Base-by-base conservation (phyloP, 1,140 invertebrate genomes). In the Plodia interpunctella region DNA sequence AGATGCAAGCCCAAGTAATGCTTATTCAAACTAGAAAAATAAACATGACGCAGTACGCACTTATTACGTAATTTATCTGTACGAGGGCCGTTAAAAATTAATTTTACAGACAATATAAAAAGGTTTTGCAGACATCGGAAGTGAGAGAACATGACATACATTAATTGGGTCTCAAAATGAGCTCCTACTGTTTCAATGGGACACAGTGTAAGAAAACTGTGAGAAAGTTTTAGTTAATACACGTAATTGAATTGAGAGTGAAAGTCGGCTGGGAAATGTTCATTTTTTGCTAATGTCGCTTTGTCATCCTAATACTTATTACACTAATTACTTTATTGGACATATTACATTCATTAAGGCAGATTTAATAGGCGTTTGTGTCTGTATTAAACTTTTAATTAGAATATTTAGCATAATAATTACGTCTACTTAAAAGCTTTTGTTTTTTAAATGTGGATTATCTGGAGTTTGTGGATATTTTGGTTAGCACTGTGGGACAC, bases 161-260 rank as follows among this genome's bases (percentile, higher is more conserved):
- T 44, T 44, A 44, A 44, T 44, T 15, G 15, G 15, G 38, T 44
- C 38, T 44, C 5, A 10, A n/a, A 44, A 44, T 44, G 13, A 44
- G 38, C 38, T 15, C 38, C 38, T 44, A 44, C 38, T 44, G 38
- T 44, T 44, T 44, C 38, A 44, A 44, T 44, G 38, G 15, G 13
- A 44, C 19, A 25, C 51, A 2, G 21, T 9, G n/a, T 25, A 19
- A 55, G 65, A 70, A 71, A 62, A 74, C 63, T 72, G 66, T 76
- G 79, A 66, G 80, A 83, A 77, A 79, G 72, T 74, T 66, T 57
- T 63, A 65, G 30, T 55, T 72, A 66, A 69, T 71, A 71, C 55
- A 63, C 59, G 60, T 78, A 75, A 80, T 73, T 75, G 67, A 68
- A 79, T 72, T 32, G 62, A 75, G 60, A 69, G 76, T 65, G 78